These are phyloP conservation scores for Ariolimax columbianus DNA, from an alignment of 2,888 invertebrate species.

Conservation along the genomic window DNA sequence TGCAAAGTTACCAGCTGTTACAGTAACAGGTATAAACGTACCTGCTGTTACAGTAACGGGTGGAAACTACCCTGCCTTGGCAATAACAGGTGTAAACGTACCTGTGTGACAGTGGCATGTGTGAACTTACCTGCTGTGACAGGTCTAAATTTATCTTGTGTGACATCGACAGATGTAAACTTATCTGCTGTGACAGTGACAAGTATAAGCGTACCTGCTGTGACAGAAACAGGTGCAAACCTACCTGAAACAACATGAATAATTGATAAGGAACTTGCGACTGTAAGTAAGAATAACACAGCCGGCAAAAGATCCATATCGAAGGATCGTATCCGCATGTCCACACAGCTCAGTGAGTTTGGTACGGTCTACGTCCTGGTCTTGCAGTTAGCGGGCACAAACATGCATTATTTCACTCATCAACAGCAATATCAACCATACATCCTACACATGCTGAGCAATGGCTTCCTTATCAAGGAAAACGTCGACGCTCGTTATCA, in stretches of 20 bases:
- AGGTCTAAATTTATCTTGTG: background rate
- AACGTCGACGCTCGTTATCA: too few species aligned
- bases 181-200: background rate
- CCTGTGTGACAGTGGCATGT: background rate
- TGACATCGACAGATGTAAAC: background rate
- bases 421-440: too few species aligned
- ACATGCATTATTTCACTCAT: too few species aligned
- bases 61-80: background rate
- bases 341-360: background rate
- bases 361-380: background rate
- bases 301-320: background rate
- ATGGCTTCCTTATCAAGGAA: too few species aligned
- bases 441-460: too few species aligned
- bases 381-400: too few species aligned
- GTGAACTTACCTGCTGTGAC: background rate
- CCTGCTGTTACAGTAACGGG: background rate
- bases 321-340: background rate
- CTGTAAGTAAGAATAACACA: background rate
- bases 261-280: too few species aligned
- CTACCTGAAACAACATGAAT: too few species aligned
- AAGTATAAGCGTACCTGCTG: background rate
- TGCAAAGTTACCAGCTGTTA: background rate
- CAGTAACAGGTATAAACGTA: background rate
- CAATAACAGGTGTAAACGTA: background rate
- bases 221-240: background rate